Percentiles rank a stretch among this genome's conserved stretches.
Evolutionary conservation across 2,888 invertebrate species (phyloP).

Genomic region (Drosophila anceps): DNA sequence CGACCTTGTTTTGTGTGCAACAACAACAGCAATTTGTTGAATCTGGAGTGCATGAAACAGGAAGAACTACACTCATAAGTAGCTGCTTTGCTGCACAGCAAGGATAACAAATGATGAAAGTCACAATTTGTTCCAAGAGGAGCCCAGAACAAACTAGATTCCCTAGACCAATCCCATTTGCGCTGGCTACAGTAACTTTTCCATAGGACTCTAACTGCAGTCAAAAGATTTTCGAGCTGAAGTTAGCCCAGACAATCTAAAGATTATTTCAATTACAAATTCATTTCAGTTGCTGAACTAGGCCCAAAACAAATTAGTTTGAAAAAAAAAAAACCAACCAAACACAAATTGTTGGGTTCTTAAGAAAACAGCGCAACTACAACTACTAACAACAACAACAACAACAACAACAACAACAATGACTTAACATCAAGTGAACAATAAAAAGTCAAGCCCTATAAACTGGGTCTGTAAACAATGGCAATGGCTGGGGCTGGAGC

Average conservation of each 20-base stretch:
- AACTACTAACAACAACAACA: constrained; percentile 1
- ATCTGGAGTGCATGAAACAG: constrained; percentile 32
- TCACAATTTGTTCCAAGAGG: background rate
- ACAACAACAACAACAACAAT: constrained; percentile 32
- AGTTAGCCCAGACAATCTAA: background rate
- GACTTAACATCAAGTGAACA: constrained; percentile 34
- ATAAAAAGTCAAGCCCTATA: constrained; percentile 37
- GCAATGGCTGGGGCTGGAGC: background rate
- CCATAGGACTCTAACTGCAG: background rate
- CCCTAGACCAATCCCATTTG: background rate
- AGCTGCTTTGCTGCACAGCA: constrained; percentile 2
- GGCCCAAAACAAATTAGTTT: constrained; percentile 25
- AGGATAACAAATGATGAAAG: constrained; percentile 13
- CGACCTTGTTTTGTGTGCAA: constrained; percentile 49
- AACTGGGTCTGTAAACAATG: constrained; percentile 37
- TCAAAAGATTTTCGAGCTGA: background rate
- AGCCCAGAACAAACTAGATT: background rate
- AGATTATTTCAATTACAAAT: constrained; percentile 5
- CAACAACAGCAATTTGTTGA: constrained; percentile 29
- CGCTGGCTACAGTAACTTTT: background rate
- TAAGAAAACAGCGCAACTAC: constrained; percentile 27
- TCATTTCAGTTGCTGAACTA: constrained; percentile 19
- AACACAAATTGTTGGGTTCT: constrained; percentile 22
- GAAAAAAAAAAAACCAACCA: constrained; percentile 3
- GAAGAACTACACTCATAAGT: constrained; percentile 33